These are phyloP conservation scores for Cyclopterus lumpus DNA, from an alignment of 2,797 vertebrate genomes.

Conservation along the genomic window DNA sequence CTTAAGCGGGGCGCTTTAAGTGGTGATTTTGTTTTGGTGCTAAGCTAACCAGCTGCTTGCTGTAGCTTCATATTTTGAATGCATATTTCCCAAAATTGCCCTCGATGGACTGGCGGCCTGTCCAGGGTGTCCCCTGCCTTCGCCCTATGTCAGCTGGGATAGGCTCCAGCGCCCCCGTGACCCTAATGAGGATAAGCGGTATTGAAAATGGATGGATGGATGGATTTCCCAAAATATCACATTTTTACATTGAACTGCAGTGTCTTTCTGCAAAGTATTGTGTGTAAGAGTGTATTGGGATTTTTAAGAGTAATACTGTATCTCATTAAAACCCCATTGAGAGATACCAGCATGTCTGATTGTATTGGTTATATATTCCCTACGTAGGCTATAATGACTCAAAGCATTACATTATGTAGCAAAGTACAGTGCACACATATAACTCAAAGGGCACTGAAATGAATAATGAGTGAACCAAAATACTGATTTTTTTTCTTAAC, in stretches of 20 bases:
- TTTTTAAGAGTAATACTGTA: neutral
- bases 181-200: too few species aligned
- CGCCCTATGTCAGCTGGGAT: too few species aligned
- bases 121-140: too few species aligned
- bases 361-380: constrained; percentile 11
- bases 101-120: too few species aligned
- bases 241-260: neutral
- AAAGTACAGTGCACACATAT: constrained; percentile 18
- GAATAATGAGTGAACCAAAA: constrained; percentile 54
- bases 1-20: too few species aligned
- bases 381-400: constrained; percentile 8
- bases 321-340: neutral
- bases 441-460: constrained; percentile 54
- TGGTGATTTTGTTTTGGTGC: neutral
- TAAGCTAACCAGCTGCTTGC: neutral
- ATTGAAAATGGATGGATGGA: too few species aligned
- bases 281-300: neutral
- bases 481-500: constrained; percentile 47
- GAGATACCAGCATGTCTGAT: constrained; percentile 5
- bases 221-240: too few species aligned
- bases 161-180: too few species aligned
- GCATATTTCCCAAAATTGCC: too few species aligned
- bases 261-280: neutral
- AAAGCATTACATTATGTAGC: constrained; percentile 49
- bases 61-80: neutral